Evolutionary conservation across 2,113 vertebrate species (phyloP).

Genomic region (Psittacus erithacus): DNA sequence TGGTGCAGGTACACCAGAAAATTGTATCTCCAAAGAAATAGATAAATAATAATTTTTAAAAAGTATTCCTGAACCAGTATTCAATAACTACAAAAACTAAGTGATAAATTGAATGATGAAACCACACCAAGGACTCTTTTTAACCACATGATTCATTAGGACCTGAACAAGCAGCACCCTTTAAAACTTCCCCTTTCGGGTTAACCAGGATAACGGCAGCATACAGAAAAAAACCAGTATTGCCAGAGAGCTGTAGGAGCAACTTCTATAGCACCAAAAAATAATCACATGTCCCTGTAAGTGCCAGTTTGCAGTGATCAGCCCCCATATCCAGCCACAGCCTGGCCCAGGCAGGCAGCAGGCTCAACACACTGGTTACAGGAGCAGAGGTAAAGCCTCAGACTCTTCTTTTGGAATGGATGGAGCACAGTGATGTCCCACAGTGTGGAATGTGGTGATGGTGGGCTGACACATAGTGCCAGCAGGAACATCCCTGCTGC

Average conservation of each 20-base stretch:
- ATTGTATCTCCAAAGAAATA: not conserved
- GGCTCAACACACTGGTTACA: rapidly evolving
- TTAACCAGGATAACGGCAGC: not conserved
- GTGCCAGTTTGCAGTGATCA: not conserved
- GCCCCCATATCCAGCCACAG: not conserved
- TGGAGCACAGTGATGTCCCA: not conserved
- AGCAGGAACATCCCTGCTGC: not conserved
- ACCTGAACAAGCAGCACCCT: not conserved
- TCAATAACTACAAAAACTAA: not conserved
- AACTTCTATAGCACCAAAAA: not conserved
- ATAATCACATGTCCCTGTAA: not conserved
- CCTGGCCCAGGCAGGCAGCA: not conserved
- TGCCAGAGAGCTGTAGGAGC: not conserved
- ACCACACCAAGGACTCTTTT: not conserved
- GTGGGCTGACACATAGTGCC: not conserved
- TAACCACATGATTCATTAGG: not conserved
- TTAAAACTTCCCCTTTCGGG: not conserved
- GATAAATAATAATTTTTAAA: not conserved
- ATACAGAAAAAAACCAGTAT: rapidly evolving
- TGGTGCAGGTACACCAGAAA: not conserved
- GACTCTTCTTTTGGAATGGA: not conserved
- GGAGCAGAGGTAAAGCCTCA: not conserved
- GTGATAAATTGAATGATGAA: not conserved
- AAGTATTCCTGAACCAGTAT: not conserved
- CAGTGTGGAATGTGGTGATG: not conserved